Percentiles rank a stretch among this genome's conserved stretches.
These are phyloP conservation scores for Spea multiplicata DNA, from an alignment of 2,113 vertebrate genomes.

Conservation along the genomic window DNA sequence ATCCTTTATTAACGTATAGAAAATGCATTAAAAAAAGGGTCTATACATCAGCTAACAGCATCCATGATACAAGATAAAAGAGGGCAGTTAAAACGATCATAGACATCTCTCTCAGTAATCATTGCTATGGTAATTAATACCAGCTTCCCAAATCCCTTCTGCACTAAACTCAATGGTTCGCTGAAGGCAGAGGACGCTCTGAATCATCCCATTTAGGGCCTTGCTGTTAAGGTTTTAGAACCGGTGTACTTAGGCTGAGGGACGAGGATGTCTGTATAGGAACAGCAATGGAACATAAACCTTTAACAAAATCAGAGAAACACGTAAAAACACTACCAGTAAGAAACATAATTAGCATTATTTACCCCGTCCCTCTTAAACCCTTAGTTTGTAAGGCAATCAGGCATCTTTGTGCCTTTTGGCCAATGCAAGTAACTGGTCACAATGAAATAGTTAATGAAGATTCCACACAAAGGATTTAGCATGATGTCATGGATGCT, in stretches of 20 bases:
- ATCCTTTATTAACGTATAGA: slow-evolving; percentile 99
- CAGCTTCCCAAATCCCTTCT: slow-evolving; percentile 23
- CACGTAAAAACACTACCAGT: not conserved
- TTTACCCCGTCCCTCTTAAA: not conserved
- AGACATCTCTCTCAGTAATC: slow-evolving; percentile 32
- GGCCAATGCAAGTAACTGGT: slow-evolving; percentile 25
- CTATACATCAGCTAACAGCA: slow-evolving; percentile 87
- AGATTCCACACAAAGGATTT: not conserved
- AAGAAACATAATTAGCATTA: slow-evolving; percentile 5
- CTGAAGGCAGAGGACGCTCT: not conserved
- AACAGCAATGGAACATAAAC: not conserved
- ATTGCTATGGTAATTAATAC: slow-evolving; percentile 23
- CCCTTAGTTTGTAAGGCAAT: slow-evolving; percentile 20
- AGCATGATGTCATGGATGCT: slow-evolving; percentile 8
- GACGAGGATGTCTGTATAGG: not conserved
- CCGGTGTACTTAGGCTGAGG: not conserved
- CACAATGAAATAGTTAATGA: slow-evolving; percentile 6
- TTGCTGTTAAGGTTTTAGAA: not conserved
- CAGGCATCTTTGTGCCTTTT: slow-evolving; percentile 12
- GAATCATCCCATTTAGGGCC: not conserved
- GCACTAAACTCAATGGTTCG: slow-evolving; percentile 7
- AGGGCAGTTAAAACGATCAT: slow-evolving; percentile 23
- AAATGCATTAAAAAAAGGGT: slow-evolving; percentile 99
- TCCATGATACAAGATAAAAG: slow-evolving; percentile 86
- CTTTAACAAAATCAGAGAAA: not conserved